Evolutionary conservation across 2,888 invertebrate genomes (phyloP).

Genomic region (Nomada fucata): DNA sequence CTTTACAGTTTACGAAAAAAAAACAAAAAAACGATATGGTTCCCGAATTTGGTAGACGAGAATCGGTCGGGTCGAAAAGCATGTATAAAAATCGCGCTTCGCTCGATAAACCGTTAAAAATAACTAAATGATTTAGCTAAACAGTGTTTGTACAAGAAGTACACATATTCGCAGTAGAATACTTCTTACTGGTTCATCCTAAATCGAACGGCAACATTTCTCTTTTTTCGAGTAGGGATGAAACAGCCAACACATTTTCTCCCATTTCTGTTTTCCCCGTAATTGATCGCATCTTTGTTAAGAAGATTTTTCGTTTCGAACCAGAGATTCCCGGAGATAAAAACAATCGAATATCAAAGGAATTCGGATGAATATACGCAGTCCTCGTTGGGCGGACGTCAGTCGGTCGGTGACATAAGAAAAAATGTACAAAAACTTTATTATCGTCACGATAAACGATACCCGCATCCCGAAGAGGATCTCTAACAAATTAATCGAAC

Average conservation of each 20-base stretch:
- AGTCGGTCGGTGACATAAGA: conserved; percentile 67
- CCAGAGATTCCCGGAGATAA: conserved; percentile 26
- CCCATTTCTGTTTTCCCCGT: too few relatives aligned
- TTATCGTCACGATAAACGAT: conserved; percentile 54
- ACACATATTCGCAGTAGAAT: too few relatives aligned
- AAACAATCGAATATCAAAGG: conserved; percentile 38
- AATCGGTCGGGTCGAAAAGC: background rate
- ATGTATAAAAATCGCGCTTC: background rate
- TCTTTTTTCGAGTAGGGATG: too few relatives aligned
- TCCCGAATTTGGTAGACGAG: too few relatives aligned
- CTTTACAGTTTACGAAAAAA: background rate
- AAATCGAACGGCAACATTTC: too few relatives aligned
- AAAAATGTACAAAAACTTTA: conserved; percentile 76
- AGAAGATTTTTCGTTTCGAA: background rate
- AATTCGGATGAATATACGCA: conserved; percentile 34
- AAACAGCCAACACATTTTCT: too few relatives aligned
- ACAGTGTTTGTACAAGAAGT: too few relatives aligned
- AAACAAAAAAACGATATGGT: background rate
- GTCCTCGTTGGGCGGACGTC: conserved; percentile 49
- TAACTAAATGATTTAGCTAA: too few relatives aligned
- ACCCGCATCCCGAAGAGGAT: conserved; percentile 56
- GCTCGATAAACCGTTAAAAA: background rate
- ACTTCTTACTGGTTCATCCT: too few relatives aligned
- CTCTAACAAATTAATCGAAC: conserved; percentile 74
- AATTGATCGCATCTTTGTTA: too few relatives aligned